A percentile compares a stretch with the other conserved stretches of the same genome.
phyloP scores from a whole-genome alignment of 2,113 vertebrate species.

The Grammomys dolichurus region DNA sequence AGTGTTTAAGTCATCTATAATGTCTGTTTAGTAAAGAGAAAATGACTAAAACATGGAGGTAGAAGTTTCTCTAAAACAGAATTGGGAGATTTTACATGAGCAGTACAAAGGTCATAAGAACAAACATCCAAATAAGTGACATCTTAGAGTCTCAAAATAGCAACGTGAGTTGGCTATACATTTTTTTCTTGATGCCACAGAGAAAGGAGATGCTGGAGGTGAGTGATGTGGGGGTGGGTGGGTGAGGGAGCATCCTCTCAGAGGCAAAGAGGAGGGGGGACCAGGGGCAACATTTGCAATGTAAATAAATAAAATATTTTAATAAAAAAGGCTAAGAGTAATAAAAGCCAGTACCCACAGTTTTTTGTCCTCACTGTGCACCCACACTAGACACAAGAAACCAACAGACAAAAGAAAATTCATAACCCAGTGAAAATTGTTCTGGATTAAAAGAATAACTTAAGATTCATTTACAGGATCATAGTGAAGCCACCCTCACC shows the following conservation, averaged over 20 bases:
- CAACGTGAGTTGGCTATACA: neutral
- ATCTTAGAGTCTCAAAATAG: neutral
- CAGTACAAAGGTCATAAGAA: constrained; percentile 1
- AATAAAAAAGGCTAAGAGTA: constrained; percentile 45
- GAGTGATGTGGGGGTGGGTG: too few species aligned
- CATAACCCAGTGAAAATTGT: neutral
- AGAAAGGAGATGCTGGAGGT: too few species aligned
- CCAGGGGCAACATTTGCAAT: too few species aligned
- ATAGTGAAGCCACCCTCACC: neutral
- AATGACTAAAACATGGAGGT: constrained; percentile 43
- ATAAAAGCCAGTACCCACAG: neutral
- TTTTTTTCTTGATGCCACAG: neutral
- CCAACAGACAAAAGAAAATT: constrained; percentile 15
- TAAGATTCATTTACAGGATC: neutral
- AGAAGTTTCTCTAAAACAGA: constrained; percentile 25
- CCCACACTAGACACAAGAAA: neutral
- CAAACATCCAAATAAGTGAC: neutral
- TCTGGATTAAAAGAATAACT: constrained; percentile 1
- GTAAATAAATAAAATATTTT: too few species aligned
- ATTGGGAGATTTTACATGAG: constrained; percentile 34
- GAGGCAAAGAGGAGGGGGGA: too few species aligned
- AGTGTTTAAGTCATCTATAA: constrained; percentile 38
- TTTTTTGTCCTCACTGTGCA: neutral
- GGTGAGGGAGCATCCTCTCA: too few species aligned
- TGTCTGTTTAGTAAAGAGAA: constrained; percentile 52